Base-by-base conservation (phyloP, 1,140 invertebrate genomes). In the Ruditapes philippinarum region DNA sequence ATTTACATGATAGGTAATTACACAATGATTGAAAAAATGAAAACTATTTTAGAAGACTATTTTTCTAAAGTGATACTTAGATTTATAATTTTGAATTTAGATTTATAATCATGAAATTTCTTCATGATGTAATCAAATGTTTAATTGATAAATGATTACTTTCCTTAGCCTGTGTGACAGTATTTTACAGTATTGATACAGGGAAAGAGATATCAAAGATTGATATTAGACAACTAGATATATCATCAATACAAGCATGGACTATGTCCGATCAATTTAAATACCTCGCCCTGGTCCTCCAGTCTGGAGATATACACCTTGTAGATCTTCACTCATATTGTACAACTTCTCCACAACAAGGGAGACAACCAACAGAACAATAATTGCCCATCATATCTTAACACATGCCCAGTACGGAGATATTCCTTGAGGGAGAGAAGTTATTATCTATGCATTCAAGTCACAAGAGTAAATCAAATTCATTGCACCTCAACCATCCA, bases 391-490 rank as follows among this genome's bases (percentile, higher is more conserved):
- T 57, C 62, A 74, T 22, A 42, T 81, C 70, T 65, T 31, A 60
- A 57, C 40, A 92, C 90, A 38, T 89, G 88, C 62, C n/a, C 83
- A 90, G 14, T 88, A 89, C 89, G 92, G 91, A 1, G 93, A 94
- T 86, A 25, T 54, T 38, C 22, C 80, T 25, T 94, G 93, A 92
- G 91, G n/a, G 88, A 49, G 86, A 89, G 36, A 91, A 92, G 86
- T 84, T 93, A 11, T 54, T 90, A 1, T 68, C 57, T 12, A 82
- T 92, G 22, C 86, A 92, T 80, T 65, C 25, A 54, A 17, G 40
- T 57, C 36, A 62, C 31, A 78, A 87, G 19, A 84, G 22, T 17
- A 84, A 42, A 62, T 70, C 68, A 42, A 14, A 54, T 42, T 51
- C 9, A 54, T 49, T 36, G 4, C 19, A 25, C 28, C 22, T 22